Evolutionary conservation across 2,888 invertebrate species (phyloP).

Genomic region (Athalia rosae): DNA sequence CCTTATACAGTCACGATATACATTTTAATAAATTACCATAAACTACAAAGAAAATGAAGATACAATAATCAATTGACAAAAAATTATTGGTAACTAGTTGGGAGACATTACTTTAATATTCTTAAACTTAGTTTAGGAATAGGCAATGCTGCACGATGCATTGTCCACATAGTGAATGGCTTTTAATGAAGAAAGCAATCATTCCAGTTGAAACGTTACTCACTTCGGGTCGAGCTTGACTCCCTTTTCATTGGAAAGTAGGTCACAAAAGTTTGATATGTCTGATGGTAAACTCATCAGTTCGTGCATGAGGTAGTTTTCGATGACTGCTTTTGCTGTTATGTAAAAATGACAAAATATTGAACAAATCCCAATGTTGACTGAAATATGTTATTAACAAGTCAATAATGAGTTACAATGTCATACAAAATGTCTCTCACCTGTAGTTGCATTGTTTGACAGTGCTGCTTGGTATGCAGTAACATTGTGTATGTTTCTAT

Average conservation of each 20-base stretch:
- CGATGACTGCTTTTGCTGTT: conserved; percentile 86
- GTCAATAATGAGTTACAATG: conserved; percentile 20
- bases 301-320: conserved; percentile 81
- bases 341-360: conserved; percentile 63
- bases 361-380: background rate
- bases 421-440: conserved; percentile 51
- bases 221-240: background rate
- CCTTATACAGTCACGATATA: conserved; percentile 38
- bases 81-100: conserved; percentile 13
- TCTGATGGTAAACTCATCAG: conserved; percentile 63
- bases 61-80: conserved; percentile 7
- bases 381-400: background rate
- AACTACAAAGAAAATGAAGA: conserved; percentile 19
- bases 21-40: conserved; percentile 39
- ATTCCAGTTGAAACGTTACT: background rate
- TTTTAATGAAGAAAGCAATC: background rate
- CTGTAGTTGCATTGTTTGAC: conserved; percentile 75
- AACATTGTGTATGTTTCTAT: conserved; percentile 87
- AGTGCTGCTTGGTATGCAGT: conserved; percentile 90
- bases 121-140: background rate
- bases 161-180: background rate
- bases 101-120: conserved; percentile 22
- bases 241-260: background rate
- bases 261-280: conserved; percentile 48
- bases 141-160: background rate